phyloP scores from a whole-genome alignment of 1,140 invertebrate species.

The Cydia amplana region DNA sequence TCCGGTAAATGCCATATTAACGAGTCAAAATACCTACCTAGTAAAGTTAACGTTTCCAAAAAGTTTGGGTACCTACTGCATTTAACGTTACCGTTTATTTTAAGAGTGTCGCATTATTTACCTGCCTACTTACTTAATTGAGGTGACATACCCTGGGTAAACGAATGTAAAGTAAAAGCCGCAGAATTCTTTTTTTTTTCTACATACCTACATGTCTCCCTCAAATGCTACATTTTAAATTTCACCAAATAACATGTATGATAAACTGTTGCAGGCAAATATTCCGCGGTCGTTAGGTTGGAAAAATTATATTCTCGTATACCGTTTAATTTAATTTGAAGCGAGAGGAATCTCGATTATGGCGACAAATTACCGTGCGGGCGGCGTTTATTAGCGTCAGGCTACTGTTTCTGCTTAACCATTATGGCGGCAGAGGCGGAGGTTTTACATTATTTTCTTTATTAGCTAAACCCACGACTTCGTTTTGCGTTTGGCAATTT shows the following conservation, averaged over 20 bases:
- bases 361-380: constrained; percentile 69
- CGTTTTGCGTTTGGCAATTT: constrained; percentile 14
- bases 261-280: constrained; percentile 34
- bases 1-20: too few relatives aligned
- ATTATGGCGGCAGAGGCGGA: constrained; percentile 45
- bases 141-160: background rate
- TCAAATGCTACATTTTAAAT: constrained; percentile 2
- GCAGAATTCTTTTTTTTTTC: background rate
- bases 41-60: background rate
- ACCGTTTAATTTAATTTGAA: constrained; percentile 62
- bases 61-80: background rate
- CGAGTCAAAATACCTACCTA: background rate
- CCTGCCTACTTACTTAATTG: background rate
- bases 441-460: constrained; percentile 31
- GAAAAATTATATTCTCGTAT: constrained; percentile 53
- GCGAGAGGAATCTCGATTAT: constrained; percentile 62
- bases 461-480: constrained; percentile 27
- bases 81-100: background rate
- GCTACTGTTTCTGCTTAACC: constrained; percentile 50
- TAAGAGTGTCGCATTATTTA: background rate
- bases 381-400: constrained; percentile 42
- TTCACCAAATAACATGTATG: constrained; percentile 10
- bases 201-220: background rate
- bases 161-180: background rate
- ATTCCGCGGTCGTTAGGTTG: constrained; percentile 35